phyloP scores from a whole-genome alignment of 2,797 vertebrate genomes.

The Chaunax sp. region DNA sequence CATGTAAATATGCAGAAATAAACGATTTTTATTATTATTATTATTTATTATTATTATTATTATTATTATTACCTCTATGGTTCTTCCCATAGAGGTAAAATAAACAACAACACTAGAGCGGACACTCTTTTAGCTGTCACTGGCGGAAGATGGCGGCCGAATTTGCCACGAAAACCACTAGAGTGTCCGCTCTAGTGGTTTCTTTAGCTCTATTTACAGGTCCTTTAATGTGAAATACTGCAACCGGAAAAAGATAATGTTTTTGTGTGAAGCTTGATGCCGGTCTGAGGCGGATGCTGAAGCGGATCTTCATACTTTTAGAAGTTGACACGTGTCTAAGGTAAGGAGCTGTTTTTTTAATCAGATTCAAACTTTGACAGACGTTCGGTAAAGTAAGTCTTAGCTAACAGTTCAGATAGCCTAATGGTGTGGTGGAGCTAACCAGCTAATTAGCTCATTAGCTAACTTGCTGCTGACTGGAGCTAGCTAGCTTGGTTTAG shows the following conservation, averaged over 20 bases:
- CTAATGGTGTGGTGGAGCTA: no score
- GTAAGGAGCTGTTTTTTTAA: background rate
- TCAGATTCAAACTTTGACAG: background rate
- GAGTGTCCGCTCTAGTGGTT: no score
- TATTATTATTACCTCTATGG: no score
- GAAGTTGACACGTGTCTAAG: constrained; percentile 32
- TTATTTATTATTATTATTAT: no score
- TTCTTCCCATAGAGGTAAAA: no score
- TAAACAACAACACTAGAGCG: no score
- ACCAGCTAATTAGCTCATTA: constrained; percentile 13
- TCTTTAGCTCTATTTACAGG: no score
- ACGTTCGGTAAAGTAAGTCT: background rate
- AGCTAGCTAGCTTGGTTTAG: constrained; percentile 14
- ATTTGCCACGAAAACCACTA: no score
- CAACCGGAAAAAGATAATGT: constrained; percentile 10
- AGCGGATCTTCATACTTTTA: constrained; percentile 56
- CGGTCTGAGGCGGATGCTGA: constrained; percentile 59
- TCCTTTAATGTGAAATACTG: background rate
- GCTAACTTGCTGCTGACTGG: constrained; percentile 2
- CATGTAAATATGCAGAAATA: no score
- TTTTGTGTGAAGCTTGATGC: constrained; percentile 14
- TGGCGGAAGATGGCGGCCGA: no score
- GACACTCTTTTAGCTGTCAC: no score
- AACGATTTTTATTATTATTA: no score
- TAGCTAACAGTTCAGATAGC: background rate